Evolutionary conservation across 2,888 invertebrate species (phyloP).

Genomic region (Eurytoma californica): DNA sequence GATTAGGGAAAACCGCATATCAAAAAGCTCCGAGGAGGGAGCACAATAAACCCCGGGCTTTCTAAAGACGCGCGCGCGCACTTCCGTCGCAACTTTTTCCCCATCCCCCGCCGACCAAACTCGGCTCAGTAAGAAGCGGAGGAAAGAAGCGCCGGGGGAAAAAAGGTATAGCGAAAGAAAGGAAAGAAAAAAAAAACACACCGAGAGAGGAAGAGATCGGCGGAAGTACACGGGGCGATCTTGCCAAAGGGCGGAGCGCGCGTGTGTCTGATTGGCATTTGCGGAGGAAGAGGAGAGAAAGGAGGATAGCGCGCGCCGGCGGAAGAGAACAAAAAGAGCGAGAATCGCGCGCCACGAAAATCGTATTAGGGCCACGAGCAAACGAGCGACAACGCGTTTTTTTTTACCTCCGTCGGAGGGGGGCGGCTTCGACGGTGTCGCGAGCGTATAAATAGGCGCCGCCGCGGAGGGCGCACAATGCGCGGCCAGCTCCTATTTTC

Average conservation of each 20-base stretch:
- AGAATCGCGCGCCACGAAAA: neutral
- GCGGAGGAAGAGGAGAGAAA: constrained; percentile 1
- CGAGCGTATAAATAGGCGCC: constrained; percentile 33
- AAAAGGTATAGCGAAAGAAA: neutral
- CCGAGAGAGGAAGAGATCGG: constrained; percentile 28
- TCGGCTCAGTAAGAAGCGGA: neutral
- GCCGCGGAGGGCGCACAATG: constrained; percentile 56
- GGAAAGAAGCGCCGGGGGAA: constrained; percentile 12
- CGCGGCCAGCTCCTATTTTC: constrained; percentile 71
- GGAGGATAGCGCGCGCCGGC: constrained; percentile 1
- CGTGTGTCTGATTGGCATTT: constrained; percentile 50
- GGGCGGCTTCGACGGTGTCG: constrained; percentile 2
- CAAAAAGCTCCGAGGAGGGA: neutral
- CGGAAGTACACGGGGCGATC: constrained; percentile 37
- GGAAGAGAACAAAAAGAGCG: neutral
- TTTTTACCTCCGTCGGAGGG: neutral
- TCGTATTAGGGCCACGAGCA: constrained; percentile 25
- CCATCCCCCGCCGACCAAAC: neutral
- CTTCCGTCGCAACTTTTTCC: constrained; percentile 33
- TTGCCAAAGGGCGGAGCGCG: constrained; percentile 26
- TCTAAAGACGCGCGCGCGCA: constrained; percentile 14
- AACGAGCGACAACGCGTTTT: neutral
- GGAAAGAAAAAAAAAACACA: constrained; percentile 8
- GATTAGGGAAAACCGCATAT: constrained; percentile 45
- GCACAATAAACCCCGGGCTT: constrained; percentile 29